phyloP scores from a whole-genome alignment of 2,888 invertebrate genomes.

The Agrenia bidenticulata region DNA sequence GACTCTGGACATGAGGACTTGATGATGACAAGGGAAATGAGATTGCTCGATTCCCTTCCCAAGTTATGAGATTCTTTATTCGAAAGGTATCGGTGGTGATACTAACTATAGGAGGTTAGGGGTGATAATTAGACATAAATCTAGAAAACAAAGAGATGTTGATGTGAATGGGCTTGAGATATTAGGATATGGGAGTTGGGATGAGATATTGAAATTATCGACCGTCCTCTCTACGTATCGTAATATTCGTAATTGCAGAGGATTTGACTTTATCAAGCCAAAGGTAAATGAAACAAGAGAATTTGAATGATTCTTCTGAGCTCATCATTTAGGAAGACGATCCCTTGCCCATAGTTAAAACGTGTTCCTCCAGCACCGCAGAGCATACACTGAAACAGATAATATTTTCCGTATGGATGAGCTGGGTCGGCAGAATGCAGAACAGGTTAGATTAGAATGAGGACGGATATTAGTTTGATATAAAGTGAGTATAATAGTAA shows the following conservation, averaged over 20 bases:
- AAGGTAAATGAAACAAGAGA: neutral
- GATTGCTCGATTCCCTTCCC: too few species aligned
- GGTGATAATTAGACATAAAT: slow-evolving; percentile 24
- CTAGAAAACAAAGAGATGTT: slow-evolving; percentile 25
- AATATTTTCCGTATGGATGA: too few species aligned
- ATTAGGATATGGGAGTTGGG: neutral
- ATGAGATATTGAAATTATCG: slow-evolving; percentile 21
- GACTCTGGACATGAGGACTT: neutral
- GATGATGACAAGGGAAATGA: neutral
- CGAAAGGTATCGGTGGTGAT: neutral
- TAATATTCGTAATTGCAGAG: slow-evolving; percentile 10
- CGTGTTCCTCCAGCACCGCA: too few species aligned
- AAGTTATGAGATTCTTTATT: too few species aligned
- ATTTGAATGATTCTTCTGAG: neutral
- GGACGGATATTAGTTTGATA: slow-evolving; percentile 9
- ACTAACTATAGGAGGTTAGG: neutral
- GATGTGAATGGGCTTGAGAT: slow-evolving; percentile 9
- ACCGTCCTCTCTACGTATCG: slow-evolving; percentile 9
- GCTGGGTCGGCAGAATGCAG: neutral
- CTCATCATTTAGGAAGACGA: neutral
- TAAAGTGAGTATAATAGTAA: neutral
- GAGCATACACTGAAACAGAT: too few species aligned
- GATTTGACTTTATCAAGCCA: slow-evolving; percentile 4
- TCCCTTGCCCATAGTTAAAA: too few species aligned
- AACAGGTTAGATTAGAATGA: slow-evolving; percentile 3